These are phyloP conservation scores for Nomada hirtipes DNA, from an alignment of 2,888 invertebrate species.

Conservation along the genomic window DNA sequence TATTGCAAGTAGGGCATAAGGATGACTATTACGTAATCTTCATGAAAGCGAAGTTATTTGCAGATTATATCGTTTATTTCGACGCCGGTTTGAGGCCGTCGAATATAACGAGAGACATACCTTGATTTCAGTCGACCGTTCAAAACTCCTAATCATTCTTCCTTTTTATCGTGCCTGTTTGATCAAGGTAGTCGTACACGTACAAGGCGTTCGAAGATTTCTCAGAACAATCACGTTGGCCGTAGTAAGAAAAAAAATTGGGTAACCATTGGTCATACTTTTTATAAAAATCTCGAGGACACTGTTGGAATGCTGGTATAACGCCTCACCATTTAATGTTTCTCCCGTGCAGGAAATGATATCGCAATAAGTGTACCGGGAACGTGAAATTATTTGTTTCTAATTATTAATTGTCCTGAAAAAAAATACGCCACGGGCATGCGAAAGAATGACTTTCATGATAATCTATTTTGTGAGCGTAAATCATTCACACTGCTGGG, in stretches of 20 bases:
- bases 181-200: background rate
- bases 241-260: background rate
- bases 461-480: conserved; percentile 40
- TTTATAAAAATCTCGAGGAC: background rate
- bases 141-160: conserved; percentile 22
- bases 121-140: conserved; percentile 23
- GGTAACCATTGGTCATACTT: background rate
- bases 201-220: background rate
- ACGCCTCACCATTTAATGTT: no score
- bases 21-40: conserved; percentile 63
- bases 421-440: conserved; percentile 1
- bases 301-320: background rate
- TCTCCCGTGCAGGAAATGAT: no score
- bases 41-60: conserved; percentile 65
- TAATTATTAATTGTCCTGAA: background rate
- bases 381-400: background rate
- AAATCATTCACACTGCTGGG: conserved; percentile 41
- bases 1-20: conserved; percentile 54
- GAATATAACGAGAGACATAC: conserved; percentile 39
- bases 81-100: conserved; percentile 25
- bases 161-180: background rate
- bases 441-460: conserved; percentile 36
- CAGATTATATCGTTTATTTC: conserved; percentile 52
- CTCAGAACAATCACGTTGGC: no score
- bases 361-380: background rate